Base-by-base conservation (phyloP, 1,140 invertebrate species). In the Drosophila sp. region DNA sequence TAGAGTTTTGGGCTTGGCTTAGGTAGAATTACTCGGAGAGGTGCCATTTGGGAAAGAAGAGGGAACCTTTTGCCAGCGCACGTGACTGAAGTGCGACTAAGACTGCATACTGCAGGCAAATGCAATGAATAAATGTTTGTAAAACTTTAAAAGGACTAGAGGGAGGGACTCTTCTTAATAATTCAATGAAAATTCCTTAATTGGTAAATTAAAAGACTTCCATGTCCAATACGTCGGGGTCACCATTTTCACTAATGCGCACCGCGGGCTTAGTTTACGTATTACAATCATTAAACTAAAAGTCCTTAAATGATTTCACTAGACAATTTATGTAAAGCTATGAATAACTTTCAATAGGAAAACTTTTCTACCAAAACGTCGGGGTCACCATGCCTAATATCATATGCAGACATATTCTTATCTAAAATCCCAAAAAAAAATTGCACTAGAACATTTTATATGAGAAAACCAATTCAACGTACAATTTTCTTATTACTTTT, bases 81-180 rank as follows among this genome's bases (percentile, higher is more conserved):
- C 84, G 84, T 87, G 84, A 87, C 84, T 57, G 11, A 84, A 84
- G 84, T 84, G 84, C 64, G 23, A 8, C 23, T 38, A n/a, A 10
- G 84, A 55, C 83, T 60, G 27, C 32, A 55, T 35, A 10, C 10
- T 47, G n/a, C 63, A n/a, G n/a, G 44, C 63, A 7, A 74, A 61
- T 66, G 56, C 71, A 55, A 47, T 61, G n/a, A 6, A 40, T 44
- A 55, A 57, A 33, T 61, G 29, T 60, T 50, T 62, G 47, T 47
- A n/a, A 41, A 58, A n/a, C 29, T 35, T 60, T 1, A 33, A 33
- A 23, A 2, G 4, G 25, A 67, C 7, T 56, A 55, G 7, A 27
- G 10, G 25, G 4, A 23, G 5, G 6, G 10, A 50, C 23, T 27
- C 3, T 27, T 8, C 7, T 10, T 50, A 50, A 27, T 27, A 27